Conservation (phyloP, 1,140 invertebrate genomes). For the Tetramorium alpestre region DNA sequence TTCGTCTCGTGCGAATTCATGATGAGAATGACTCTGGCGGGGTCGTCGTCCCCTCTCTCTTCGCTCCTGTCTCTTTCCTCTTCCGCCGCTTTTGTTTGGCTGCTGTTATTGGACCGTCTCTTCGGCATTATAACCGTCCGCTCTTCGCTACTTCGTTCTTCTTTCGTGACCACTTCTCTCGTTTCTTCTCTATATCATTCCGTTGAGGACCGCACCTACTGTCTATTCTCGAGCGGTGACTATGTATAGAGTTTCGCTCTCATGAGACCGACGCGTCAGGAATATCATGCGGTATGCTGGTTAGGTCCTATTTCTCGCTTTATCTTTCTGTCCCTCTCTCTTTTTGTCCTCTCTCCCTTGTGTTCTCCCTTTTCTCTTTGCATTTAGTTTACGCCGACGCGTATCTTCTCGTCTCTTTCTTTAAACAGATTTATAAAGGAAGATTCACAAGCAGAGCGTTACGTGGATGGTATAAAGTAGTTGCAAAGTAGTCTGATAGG, state of each 20-base stretch:
- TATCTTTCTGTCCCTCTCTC: not conserved
- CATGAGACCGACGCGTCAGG: slow-evolving; percentile 45
- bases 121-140: not conserved
- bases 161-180: slow-evolving; percentile 18
- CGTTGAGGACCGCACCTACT: slow-evolving; percentile 37
- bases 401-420: not conserved
- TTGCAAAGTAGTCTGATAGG: slow-evolving; percentile 36
- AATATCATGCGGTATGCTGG: slow-evolving; percentile 44
- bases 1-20: slow-evolving; percentile 1
- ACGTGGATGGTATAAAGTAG: slow-evolving; percentile 31
- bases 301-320: slow-evolving; percentile 2
- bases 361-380: slow-evolving; percentile 19
- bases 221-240: slow-evolving; percentile 57
- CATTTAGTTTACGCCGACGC: slow-evolving; percentile 9
- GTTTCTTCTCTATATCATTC: slow-evolving; percentile 37
- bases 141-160: not conserved
- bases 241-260: slow-evolving; percentile 54
- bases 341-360: slow-evolving; percentile 13
- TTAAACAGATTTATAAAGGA: slow-evolving; percentile 5
- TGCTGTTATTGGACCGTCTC: not conserved
- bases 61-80: not conserved
- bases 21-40: not conserved
- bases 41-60: not conserved
- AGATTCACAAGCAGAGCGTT: not conserved
- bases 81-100: not conserved